phyloP scores from a whole-genome alignment of 92 coral and sea anemone species.

The Phymanthus crucifer region DNA sequence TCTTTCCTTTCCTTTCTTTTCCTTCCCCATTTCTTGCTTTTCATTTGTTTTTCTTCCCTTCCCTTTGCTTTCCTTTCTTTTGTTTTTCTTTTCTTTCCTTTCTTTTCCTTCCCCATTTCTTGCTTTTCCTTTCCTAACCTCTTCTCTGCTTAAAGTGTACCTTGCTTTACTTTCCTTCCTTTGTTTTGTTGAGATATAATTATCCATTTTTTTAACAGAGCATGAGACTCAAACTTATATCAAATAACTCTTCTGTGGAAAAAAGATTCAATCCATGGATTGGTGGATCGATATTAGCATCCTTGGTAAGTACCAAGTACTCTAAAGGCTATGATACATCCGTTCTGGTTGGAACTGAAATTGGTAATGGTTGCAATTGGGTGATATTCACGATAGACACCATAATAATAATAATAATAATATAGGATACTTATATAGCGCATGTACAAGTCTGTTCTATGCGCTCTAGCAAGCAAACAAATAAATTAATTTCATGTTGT shows the following conservation, averaged over 20 bases:
- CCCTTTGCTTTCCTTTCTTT: neutral
- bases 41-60: neutral
- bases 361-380: no score
- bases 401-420: no score
- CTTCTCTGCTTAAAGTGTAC: neutral
- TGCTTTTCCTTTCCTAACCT: neutral
- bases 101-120: neutral
- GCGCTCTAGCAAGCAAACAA: no score
- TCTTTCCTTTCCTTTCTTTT: no score
- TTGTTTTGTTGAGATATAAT: neutral
- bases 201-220: constrained; percentile 48
- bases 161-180: neutral
- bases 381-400: no score
- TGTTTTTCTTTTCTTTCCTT: neutral
- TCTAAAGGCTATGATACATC: neutral
- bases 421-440: no score
- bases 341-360: no score
- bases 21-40: neutral
- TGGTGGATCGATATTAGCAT: constrained; percentile 96
- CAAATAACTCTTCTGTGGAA: constrained; percentile 86
- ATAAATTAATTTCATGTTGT: no score
- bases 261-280: constrained; percentile 96
- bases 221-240: constrained; percentile 87
- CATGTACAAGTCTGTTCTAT: no score
- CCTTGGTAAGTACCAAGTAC: constrained; percentile 67